Base-by-base conservation (phyloP, 2,797 vertebrate genomes). In the Chelmon rostratus region DNA sequence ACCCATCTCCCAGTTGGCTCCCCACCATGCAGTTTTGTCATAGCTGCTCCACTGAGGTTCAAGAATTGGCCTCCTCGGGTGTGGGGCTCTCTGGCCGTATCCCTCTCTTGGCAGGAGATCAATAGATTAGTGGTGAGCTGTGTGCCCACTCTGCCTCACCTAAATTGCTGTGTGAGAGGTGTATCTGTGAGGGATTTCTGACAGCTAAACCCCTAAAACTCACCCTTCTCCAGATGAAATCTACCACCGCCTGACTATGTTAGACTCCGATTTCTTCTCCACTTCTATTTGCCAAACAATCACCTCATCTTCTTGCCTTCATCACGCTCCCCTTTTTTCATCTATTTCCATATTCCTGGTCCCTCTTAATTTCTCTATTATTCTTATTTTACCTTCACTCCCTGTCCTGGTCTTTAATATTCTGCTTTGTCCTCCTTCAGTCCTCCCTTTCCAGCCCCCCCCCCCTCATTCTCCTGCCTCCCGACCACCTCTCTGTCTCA, bases 71-170 rank as follows among this genome's bases (percentile, higher is more conserved):
- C 71, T 84, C 72, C 25, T 44, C 70, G 65, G 88, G 63, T 62
- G 72, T 6, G 2, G 23, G 63, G 57, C 64, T 83, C 13, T 70
- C 49, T 40, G 52, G 52, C 33, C 56, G 83, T 42, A 86, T 89
- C 76, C 84, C 70, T 70, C 40, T 57, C 72, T 72, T 86, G 86
- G 86, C 86, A 84, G 81, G 40, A 81, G 83, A 89, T 89, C 85
- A 82, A 71, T 67, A 86, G 64, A 84, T 90, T 86, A 86, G 67
- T 4, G 0, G 73, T 79, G 67, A 79, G 64, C 64, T 72, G 78
- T 78, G 61, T 47, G 79, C 63, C 71, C 53, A 63, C 57, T 69
- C 15, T 18, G 46, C 18, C 71, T 80, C 58, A 61, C 54, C 65
- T 66, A 80, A 83, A 84, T 68, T 67, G 73, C 57, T 52, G 49